These are phyloP conservation scores for Epinephelus coioides DNA, from an alignment of 2,797 vertebrate genomes.

Conservation along the genomic window DNA sequence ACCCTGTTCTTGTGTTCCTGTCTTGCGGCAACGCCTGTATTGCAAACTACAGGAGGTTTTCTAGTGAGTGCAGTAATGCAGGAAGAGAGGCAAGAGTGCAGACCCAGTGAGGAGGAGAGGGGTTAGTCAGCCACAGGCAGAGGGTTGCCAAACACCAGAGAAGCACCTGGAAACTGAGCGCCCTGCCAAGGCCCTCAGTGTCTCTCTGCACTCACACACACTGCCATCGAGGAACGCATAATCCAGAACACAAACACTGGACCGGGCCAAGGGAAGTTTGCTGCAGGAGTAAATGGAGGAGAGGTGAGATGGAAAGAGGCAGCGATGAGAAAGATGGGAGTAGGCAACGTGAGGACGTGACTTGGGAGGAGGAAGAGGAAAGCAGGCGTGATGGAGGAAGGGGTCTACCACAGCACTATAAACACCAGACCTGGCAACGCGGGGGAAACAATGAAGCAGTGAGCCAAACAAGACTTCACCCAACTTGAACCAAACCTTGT, in stretches of 20 bases:
- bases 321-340: conserved; percentile 28
- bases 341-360: conserved; percentile 32
- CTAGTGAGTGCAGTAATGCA: conserved; percentile 17
- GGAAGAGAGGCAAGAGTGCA: conserved; percentile 33
- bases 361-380: conserved; percentile 43
- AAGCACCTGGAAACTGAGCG: conserved; percentile 67
- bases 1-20: conserved; percentile 43
- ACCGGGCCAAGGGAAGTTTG: conserved; percentile 66
- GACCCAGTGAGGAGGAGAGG: conserved; percentile 32
- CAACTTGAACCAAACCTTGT: conserved; percentile 69
- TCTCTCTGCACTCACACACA: conserved; percentile 57
- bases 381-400: conserved; percentile 43
- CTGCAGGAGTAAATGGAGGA: conserved; percentile 51
- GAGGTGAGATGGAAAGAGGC: conserved; percentile 20
- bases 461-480: conserved; percentile 71
- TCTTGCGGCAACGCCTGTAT: conserved; percentile 45
- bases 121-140: conserved; percentile 42
- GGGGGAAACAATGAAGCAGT: conserved; percentile 53
- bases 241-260: conserved; percentile 79
- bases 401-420: conserved; percentile 57
- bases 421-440: conserved; percentile 62
- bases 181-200: conserved; percentile 52
- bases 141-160: conserved; percentile 63
- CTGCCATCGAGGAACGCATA: conserved; percentile 80
- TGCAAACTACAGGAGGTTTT: conserved; percentile 52